These are phyloP conservation scores for Myotis davidii DNA, from an alignment of 2,113 vertebrate genomes.

Conservation along the genomic window DNA sequence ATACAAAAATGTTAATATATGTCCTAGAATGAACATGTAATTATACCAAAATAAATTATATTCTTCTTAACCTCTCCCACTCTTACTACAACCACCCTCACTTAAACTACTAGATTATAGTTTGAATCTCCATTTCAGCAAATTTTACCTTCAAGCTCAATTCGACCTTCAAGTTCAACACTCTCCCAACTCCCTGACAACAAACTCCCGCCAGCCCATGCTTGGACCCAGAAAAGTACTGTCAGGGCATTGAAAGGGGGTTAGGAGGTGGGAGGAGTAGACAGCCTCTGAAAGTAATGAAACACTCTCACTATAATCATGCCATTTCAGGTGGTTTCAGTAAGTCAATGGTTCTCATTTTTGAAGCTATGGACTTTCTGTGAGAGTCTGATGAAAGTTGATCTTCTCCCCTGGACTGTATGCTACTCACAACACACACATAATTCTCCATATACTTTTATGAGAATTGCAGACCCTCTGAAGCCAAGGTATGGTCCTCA, in stretches of 20 bases:
- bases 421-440: not conserved
- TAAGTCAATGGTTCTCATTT: not conserved
- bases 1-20: not conserved
- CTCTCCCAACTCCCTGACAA: too few species aligned
- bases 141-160: not conserved
- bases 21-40: slow-evolving; percentile 4
- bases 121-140: not conserved
- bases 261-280: not conserved
- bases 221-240: not conserved
- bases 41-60: not conserved
- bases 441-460: not conserved
- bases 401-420: not conserved
- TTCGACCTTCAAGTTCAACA: not conserved
- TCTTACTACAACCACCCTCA: not conserved
- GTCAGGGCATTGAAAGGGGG: not conserved
- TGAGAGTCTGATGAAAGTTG: not conserved
- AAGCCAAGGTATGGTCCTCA: not conserved
- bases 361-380: not conserved
- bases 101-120: not conserved
- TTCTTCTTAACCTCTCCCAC: not conserved
- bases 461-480: not conserved
- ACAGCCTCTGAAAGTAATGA: not conserved
- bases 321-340: not conserved
- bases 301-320: not conserved
- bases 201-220: not conserved